Conservation (phyloP, 1,140 invertebrate genomes). For the Colletes latitarsis region DNA sequence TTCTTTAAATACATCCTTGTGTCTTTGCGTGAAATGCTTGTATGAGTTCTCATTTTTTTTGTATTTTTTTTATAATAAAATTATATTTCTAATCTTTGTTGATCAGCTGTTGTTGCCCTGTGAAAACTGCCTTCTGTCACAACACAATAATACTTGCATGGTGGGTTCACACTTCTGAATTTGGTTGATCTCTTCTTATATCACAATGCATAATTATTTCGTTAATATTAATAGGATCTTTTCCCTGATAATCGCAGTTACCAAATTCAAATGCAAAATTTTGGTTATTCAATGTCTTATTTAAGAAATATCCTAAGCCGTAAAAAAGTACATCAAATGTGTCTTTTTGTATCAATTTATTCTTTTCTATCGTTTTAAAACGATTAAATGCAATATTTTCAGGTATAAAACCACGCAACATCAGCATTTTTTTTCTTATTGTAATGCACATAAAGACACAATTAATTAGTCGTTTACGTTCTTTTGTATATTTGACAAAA, state of each 20-base stretch:
- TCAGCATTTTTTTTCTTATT: conserved; percentile 8
- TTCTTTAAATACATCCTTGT: conserved; percentile 68
- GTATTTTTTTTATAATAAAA: conserved; percentile 78
- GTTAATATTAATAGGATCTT: conserved; percentile 58
- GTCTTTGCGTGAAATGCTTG: conserved; percentile 69
- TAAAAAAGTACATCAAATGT: conserved; percentile 22
- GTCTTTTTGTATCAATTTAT: background rate
- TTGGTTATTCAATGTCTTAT: conserved; percentile 64
- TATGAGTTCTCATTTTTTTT: conserved; percentile 69
- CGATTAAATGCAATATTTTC: conserved; percentile 3
- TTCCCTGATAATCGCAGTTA: conserved; percentile 58
- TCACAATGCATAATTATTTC: conserved; percentile 60
- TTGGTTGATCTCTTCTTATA: conserved; percentile 63
- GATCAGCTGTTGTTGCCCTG: conserved; percentile 81
- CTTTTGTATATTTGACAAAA: conserved; percentile 23
- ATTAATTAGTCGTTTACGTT: conserved; percentile 21
- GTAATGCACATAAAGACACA: conserved; percentile 9
- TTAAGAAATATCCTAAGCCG: conserved; percentile 70
- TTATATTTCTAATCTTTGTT: conserved; percentile 78
- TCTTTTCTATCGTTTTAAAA: background rate
- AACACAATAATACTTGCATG: conserved; percentile 81
- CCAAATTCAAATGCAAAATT: conserved; percentile 70
- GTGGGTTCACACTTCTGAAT: conserved; percentile 76
- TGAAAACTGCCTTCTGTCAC: conserved; percentile 82
- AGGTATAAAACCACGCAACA: conserved; percentile 34